phyloP scores from a whole-genome alignment of 2,797 vertebrate genomes.

The Eidolon dupreanum region DNA sequence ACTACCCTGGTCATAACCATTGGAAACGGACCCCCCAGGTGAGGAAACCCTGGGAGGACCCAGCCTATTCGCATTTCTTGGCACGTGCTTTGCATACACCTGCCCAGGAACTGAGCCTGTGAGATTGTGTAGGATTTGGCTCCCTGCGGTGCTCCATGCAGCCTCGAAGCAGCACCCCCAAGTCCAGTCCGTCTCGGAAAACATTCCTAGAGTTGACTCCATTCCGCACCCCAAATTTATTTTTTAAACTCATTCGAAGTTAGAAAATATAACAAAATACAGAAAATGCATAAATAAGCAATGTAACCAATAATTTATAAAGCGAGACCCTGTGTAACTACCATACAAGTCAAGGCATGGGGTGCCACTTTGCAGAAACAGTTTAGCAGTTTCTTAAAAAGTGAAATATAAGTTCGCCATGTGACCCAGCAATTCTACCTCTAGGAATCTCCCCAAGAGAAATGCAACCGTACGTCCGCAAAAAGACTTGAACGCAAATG shows the following conservation, averaged over 20 bases:
- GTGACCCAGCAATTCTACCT: neutral
- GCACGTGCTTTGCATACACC: neutral
- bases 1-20: neutral
- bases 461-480: neutral
- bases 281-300: neutral
- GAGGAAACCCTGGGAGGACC: neutral
- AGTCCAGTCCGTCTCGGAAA: neutral
- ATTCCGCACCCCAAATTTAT: neutral
- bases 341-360: neutral
- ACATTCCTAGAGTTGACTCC: neutral
- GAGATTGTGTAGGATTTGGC: neutral
- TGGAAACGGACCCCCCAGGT: neutral
- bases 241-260: neutral
- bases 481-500: neutral
- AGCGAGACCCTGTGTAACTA: neutral
- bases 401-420: neutral
- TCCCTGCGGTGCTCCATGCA: neutral
- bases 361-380: neutral
- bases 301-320: neutral
- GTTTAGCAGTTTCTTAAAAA: slow-evolving; percentile 7
- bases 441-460: neutral
- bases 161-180: neutral
- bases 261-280: neutral
- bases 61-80: neutral
- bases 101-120: neutral